Conservation (phyloP, 2,797 vertebrate species). For the Carduelis carduelis region DNA sequence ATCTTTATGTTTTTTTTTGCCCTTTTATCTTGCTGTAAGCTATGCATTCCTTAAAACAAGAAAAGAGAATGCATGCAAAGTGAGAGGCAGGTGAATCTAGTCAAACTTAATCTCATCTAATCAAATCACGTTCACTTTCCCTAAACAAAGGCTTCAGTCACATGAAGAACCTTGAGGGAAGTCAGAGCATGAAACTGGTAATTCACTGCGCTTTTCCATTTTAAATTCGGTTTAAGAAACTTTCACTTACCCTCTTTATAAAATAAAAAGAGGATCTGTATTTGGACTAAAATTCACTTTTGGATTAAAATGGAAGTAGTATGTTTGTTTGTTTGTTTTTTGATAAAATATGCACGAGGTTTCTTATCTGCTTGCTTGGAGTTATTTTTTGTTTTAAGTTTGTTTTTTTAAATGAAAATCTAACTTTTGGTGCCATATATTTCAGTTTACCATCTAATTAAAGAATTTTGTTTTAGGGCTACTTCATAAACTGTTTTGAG, state of each 20-base stretch:
- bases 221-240: background rate
- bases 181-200: background rate
- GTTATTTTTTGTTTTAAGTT: background rate
- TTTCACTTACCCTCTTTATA: background rate
- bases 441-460: background rate
- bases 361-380: background rate
- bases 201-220: background rate
- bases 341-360: background rate
- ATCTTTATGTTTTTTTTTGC: background rate
- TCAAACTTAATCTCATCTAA: background rate
- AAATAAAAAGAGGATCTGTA: background rate
- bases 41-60: background rate
- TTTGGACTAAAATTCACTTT: background rate
- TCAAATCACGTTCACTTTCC: fast-evolving
- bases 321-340: background rate
- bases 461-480: background rate
- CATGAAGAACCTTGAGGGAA: background rate
- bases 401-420: background rate
- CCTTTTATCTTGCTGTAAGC: background rate
- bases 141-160: background rate
- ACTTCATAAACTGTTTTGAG: background rate
- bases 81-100: background rate
- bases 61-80: background rate
- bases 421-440: background rate
- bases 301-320: background rate